Evolutionary conservation across 2,113 vertebrate species (phyloP).

Genomic region (Motacilla tschutschensis): DNA sequence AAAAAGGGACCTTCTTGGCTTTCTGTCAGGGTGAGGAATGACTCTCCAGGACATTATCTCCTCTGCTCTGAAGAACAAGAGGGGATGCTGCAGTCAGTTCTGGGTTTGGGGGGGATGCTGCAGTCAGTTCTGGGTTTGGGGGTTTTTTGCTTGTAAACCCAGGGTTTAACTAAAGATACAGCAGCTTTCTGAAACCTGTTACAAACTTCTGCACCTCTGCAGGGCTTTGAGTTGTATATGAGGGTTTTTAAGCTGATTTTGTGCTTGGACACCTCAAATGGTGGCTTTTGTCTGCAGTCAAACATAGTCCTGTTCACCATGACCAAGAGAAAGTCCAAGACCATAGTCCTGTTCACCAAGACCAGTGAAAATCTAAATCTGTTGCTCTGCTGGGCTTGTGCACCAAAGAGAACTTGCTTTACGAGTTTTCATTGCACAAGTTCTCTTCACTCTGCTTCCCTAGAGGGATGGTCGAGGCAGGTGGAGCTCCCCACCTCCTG

Average conservation of each 20-base stretch:
- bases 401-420: not conserved
- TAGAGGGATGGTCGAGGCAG: not conserved
- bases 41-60: not conserved
- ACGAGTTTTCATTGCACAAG: not conserved
- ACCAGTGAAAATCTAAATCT: not conserved
- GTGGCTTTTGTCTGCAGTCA: not conserved
- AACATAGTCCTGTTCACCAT: not conserved
- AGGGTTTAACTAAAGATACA: not conserved
- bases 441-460: not conserved
- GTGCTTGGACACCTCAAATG: not conserved
- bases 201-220: not conserved
- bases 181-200: not conserved
- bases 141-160: rapidly evolving
- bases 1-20: not conserved
- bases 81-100: not conserved
- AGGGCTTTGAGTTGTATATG: not conserved
- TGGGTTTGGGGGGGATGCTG: not conserved
- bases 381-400: not conserved
- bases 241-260: not conserved
- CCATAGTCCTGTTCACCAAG: not conserved
- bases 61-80: not conserved
- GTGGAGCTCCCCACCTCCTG: not conserved
- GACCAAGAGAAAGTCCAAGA: not conserved
- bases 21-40: not conserved
- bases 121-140: rapidly evolving